Percentiles rank a stretch among this genome's conserved stretches.
Conservation (phyloP, 1,140 invertebrate genomes). For the Gerris buenoi region DNA sequence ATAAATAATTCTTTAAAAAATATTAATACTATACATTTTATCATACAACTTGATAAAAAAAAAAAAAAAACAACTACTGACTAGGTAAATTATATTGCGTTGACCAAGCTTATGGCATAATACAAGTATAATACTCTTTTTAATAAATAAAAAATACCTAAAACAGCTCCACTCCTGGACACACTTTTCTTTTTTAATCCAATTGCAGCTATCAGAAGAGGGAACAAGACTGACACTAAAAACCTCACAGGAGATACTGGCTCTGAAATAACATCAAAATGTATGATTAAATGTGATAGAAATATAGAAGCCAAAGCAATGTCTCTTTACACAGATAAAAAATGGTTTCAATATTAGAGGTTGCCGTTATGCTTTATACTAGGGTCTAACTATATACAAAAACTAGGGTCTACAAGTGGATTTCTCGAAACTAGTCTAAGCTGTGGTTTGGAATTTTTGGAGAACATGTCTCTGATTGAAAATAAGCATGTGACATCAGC, state of each 20-base stretch:
- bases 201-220: slow-evolving; percentile 46
- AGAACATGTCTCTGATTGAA: too few relatives aligned
- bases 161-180: slow-evolving; percentile 47
- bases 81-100: neutral
- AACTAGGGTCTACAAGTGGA: neutral
- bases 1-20: too few relatives aligned
- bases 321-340: neutral
- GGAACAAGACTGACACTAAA: slow-evolving; percentile 49
- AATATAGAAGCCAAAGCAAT: neutral
- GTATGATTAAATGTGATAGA: neutral
- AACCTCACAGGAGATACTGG: slow-evolving; percentile 57
- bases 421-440: neutral
- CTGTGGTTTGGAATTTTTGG: neutral
- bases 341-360: neutral
- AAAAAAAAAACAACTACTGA: neutral
- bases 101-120: too few relatives aligned
- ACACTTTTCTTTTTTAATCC: slow-evolving; percentile 51
- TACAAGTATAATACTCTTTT: too few relatives aligned
- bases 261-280: slow-evolving; percentile 34
- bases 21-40: too few relatives aligned
- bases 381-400: too few relatives aligned
- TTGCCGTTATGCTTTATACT: too few relatives aligned
- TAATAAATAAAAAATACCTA: too few relatives aligned
- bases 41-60: too few relatives aligned
- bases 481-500: too few relatives aligned